phyloP scores from a whole-genome alignment of 1,140 invertebrate genomes.

The Limonius californicus region DNA sequence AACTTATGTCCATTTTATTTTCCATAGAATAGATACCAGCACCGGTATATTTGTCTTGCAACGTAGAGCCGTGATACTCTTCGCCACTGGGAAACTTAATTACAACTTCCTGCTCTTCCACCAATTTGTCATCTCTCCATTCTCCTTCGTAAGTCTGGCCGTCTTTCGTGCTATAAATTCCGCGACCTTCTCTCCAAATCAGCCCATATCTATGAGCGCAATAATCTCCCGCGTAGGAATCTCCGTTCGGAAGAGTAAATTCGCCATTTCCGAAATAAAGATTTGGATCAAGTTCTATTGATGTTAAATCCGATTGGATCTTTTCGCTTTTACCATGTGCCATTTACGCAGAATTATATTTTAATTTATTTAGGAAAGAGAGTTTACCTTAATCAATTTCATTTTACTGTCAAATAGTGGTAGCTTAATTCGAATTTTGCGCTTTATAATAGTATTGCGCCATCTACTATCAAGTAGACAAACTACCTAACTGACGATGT shows the following conservation, averaged over 20 bases:
- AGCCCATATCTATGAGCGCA: constrained; percentile 37
- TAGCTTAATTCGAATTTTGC: too few species aligned
- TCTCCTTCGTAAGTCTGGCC: constrained; percentile 37
- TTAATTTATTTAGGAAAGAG: not conserved
- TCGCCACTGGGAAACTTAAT: constrained; percentile 33
- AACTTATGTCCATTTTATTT: constrained; percentile 27
- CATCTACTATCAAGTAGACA: too few species aligned
- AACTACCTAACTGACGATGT: too few species aligned
- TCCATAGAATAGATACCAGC: constrained; percentile 28
- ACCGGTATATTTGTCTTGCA: constrained; percentile 31
- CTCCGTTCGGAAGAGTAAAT: constrained; percentile 38
- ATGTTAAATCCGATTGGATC: too few species aligned
- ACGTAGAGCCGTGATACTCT: constrained; percentile 26
- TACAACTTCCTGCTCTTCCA: constrained; percentile 23
- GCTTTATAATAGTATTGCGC: too few species aligned
- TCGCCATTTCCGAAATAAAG: constrained; percentile 29
- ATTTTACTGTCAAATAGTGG: not conserved
- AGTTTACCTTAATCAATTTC: not conserved
- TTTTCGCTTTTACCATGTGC: too few species aligned
- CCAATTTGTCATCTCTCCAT: constrained; percentile 41
- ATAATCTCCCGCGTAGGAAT: constrained; percentile 37
- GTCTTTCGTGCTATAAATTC: constrained; percentile 36
- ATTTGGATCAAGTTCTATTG: constrained; percentile 25
- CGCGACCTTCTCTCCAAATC: constrained; percentile 40
- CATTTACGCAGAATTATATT: not conserved